phyloP scores from a whole-genome alignment of 2,113 vertebrate genomes.

The Ibidorhyncha struthersii region DNA sequence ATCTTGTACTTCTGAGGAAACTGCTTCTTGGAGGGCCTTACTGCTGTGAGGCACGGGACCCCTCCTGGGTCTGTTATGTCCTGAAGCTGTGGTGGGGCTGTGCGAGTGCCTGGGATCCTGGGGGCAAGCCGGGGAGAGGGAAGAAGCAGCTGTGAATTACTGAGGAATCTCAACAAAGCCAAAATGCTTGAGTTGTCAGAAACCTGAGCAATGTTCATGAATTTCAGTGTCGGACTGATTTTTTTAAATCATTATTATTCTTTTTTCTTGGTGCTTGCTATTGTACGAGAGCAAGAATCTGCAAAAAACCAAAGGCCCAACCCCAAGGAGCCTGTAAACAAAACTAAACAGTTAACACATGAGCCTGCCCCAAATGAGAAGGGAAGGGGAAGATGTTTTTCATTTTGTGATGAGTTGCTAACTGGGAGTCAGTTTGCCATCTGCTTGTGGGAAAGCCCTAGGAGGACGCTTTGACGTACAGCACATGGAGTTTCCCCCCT shows the following conservation, averaged over 20 bases:
- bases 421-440: background rate
- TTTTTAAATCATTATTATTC: background rate
- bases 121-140: background rate
- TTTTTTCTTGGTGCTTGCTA: background rate
- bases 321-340: background rate
- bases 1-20: background rate
- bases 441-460: conserved; percentile 33
- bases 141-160: background rate
- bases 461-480: background rate
- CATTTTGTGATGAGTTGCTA: conserved; percentile 31
- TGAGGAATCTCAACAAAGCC: background rate
- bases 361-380: background rate
- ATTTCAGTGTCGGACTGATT: background rate
- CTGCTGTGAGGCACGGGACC: background rate
- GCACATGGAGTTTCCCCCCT: background rate
- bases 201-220: fast-evolving
- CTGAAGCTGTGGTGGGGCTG: background rate
- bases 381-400: background rate
- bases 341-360: background rate
- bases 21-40: background rate
- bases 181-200: background rate
- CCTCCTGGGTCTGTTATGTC: background rate
- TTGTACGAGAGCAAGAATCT: background rate
- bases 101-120: background rate
- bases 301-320: background rate